Evolutionary conservation across 2,113 vertebrate species (phyloP).

Genomic region (Phrynosoma platyrhinos): DNA sequence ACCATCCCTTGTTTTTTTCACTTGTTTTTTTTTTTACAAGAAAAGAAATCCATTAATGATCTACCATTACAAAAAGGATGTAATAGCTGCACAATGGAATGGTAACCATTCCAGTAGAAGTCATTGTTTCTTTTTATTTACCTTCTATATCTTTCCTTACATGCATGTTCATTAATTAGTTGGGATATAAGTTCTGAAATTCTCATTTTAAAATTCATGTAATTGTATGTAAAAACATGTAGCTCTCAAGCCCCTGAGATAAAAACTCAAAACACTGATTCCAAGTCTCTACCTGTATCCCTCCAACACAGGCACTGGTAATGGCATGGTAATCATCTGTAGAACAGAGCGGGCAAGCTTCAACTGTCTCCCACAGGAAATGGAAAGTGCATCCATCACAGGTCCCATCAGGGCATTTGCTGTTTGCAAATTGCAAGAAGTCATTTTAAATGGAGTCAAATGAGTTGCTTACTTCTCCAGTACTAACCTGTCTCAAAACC

Average conservation of each 20-base stretch:
- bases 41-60: too few relatives aligned
- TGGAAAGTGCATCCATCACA: conserved; percentile 95
- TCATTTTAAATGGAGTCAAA: background rate
- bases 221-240: background rate
- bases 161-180: background rate
- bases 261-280: background rate
- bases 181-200: too few relatives aligned
- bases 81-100: too few relatives aligned
- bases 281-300: conserved; percentile 85
- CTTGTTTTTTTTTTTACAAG: too few relatives aligned
- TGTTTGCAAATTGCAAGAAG: conserved; percentile 57
- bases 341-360: conserved; percentile 92
- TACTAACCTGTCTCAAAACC: too few relatives aligned
- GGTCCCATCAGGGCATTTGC: conserved; percentile 91
- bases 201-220: background rate
- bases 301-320: conserved; percentile 85
- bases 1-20: background rate
- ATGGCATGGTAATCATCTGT: conserved; percentile 87
- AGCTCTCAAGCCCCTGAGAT: background rate
- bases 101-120: background rate
- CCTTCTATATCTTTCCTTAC: background rate
- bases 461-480: background rate
- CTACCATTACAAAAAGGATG: too few relatives aligned
- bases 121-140: background rate
- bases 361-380: conserved; percentile 87